Evolutionary conservation across 1,140 invertebrate species (phyloP).

Genomic region (Trigoniulus corallinus): DNA sequence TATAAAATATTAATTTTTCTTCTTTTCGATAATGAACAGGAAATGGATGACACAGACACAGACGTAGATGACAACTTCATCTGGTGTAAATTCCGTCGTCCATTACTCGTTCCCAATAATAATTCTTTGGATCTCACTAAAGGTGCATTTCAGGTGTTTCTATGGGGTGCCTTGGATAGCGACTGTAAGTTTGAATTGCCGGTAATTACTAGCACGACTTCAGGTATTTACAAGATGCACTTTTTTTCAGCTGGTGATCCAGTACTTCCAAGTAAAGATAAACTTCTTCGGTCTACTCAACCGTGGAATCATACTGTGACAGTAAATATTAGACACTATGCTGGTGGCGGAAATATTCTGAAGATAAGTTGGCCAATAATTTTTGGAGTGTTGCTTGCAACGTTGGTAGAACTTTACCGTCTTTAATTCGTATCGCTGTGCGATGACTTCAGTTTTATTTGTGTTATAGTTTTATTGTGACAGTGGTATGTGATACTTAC

Average conservation of each 20-base stretch:
- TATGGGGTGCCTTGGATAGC: neutral
- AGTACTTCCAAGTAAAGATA: neutral
- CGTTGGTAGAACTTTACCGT: neutral
- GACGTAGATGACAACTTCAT: neutral
- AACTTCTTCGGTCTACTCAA: neutral
- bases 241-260: neutral
- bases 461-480: too few relatives aligned
- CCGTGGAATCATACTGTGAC: neutral
- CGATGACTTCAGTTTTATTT: too few relatives aligned
- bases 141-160: neutral
- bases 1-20: too few relatives aligned
- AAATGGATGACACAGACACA: neutral
- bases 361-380: neutral
- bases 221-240: neutral
- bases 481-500: too few relatives aligned
- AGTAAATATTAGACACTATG: neutral
- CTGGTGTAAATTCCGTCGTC: neutral
- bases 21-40: neutral
- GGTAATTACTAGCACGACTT: too few relatives aligned
- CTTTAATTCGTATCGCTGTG: neutral
- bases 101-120: neutral
- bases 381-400: neutral
- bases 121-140: neutral
- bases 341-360: neutral
- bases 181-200: neutral